Conservation (phyloP, 2,797 vertebrate genomes). For the Orestias chungarensis region DNA sequence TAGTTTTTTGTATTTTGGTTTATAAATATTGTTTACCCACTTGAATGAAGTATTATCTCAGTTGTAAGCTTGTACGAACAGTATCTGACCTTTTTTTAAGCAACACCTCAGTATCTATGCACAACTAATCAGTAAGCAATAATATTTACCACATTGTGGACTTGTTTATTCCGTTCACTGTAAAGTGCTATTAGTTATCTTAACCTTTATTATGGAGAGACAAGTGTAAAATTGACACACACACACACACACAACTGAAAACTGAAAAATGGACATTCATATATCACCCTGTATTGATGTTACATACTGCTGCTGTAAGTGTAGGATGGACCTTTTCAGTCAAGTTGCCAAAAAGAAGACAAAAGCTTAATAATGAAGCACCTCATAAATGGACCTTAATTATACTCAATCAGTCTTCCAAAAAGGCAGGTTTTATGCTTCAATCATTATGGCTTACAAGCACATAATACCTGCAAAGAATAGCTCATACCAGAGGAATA, state of each 20-base stretch:
- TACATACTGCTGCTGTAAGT: conserved; percentile 1
- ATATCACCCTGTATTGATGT: conserved; percentile 50
- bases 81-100: no score
- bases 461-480: conserved; percentile 15
- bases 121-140: conserved; percentile 48
- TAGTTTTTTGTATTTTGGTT: no score
- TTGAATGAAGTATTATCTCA: no score
- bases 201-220: conserved; percentile 62
- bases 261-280: conserved; percentile 62
- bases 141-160: conserved; percentile 22
- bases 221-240: conserved; percentile 31
- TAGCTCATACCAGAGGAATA: conserved; percentile 7
- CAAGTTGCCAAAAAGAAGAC: conserved; percentile 23
- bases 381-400: conserved; percentile 35
- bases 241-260: conserved; percentile 44
- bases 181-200: conserved; percentile 56
- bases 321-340: conserved; percentile 17
- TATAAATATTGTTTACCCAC: no score
- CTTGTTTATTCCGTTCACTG: conserved; percentile 40
- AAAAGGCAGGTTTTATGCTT: conserved; percentile 12
- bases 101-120: conserved; percentile 1
- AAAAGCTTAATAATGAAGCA: conserved; percentile 35
- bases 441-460: conserved; percentile 3
- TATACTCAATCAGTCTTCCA: conserved; percentile 21
- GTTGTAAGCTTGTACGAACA: no score